Conservation (phyloP, 2,113 vertebrate genomes). For the Salvelinus fontinalis region DNA sequence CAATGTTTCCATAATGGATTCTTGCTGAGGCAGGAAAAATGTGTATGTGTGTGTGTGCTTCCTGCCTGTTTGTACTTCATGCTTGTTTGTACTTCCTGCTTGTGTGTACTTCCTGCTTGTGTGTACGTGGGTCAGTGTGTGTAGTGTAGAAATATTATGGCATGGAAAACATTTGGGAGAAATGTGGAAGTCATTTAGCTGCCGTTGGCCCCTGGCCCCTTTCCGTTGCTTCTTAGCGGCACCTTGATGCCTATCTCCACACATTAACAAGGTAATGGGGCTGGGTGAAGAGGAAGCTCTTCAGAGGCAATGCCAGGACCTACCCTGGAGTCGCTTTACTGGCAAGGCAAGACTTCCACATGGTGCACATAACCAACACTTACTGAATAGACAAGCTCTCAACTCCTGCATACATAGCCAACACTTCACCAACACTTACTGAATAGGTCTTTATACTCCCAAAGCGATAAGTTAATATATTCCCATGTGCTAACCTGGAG, state of each 20-base stretch:
- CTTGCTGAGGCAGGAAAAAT: too few relatives aligned
- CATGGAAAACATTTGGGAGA: slow-evolving; percentile 62
- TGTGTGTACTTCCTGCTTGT: too few relatives aligned
- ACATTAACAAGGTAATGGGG: slow-evolving; percentile 43
- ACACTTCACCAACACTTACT: too few relatives aligned
- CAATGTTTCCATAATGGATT: too few relatives aligned
- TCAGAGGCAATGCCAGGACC: slow-evolving; percentile 28
- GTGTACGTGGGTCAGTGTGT: too few relatives aligned
- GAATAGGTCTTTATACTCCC: too few relatives aligned
- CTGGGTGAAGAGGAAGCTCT: slow-evolving; percentile 22
- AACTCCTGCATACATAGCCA: slow-evolving; percentile 5
- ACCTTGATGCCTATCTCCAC: slow-evolving; percentile 46
- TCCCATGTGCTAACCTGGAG: neutral
- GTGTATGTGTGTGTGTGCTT: too few relatives aligned
- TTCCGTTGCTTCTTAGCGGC: slow-evolving; percentile 16
- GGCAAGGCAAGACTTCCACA: neutral
- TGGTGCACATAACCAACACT: too few relatives aligned
- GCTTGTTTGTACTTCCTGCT: too few relatives aligned
- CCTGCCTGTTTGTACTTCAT: too few relatives aligned
- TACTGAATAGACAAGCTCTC: slow-evolving; percentile 23
- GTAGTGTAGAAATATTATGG: slow-evolving; percentile 47
- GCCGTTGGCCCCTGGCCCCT: slow-evolving; percentile 25
- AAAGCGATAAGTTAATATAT: neutral
- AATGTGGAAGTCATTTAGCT: slow-evolving; percentile 60
- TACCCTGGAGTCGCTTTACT: slow-evolving; percentile 15